Conservation (phyloP, 2,797 vertebrate species). For the Aldrovandia affinis region DNA sequence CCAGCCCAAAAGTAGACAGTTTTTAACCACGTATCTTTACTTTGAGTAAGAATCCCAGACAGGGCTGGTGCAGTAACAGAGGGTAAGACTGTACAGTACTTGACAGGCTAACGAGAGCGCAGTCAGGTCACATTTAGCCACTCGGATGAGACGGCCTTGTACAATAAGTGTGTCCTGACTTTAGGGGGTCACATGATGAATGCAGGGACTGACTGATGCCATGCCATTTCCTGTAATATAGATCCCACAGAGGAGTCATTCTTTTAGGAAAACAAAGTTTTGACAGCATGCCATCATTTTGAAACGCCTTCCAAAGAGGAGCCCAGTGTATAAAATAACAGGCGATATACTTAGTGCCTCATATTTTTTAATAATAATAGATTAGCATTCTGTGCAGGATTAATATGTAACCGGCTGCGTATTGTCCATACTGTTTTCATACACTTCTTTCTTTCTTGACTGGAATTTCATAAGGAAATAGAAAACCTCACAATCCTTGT, state of each 20-base stretch:
- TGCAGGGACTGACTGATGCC: neutral
- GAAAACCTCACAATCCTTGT: neutral
- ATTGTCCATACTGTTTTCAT: neutral
- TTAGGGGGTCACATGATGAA: neutral
- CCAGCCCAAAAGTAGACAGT: neutral
- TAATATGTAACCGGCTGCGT: neutral
- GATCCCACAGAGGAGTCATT: neutral
- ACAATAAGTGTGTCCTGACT: neutral
- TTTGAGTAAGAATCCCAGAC: neutral
- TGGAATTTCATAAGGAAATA: constrained; percentile 10
- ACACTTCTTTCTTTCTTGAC: neutral
- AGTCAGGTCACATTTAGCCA: neutral
- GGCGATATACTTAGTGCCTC: neutral
- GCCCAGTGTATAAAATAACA: neutral
- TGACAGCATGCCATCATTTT: neutral
- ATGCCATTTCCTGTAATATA: neutral
- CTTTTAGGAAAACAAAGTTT: neutral
- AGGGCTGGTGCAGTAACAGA: neutral
- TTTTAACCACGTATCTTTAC: neutral
- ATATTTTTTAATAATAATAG: neutral
- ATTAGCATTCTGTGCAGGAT: neutral
- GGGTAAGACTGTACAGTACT: neutral
- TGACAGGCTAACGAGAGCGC: neutral
- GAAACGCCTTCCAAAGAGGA: neutral
- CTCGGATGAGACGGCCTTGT: neutral